Percentiles rank a stretch among this genome's conserved stretches.
Evolutionary conservation across 2,797 vertebrate species (phyloP).

Genomic region (Poeciliopsis paucimaculata): DNA sequence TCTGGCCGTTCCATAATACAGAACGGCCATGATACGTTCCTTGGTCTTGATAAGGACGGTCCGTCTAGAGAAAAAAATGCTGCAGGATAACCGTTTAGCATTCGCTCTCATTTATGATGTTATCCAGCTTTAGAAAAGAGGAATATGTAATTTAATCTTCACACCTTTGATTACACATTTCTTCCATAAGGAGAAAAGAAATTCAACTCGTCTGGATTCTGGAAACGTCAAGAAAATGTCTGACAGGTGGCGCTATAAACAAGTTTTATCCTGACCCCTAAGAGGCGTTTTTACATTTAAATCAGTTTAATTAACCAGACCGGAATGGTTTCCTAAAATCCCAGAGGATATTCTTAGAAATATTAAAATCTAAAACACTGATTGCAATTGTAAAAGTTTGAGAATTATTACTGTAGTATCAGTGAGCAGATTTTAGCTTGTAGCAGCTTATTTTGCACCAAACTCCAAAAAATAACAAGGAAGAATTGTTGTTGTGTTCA

Average conservation of each 20-base stretch:
- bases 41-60: conserved; percentile 18
- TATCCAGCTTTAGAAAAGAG: not conserved
- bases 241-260: not conserved
- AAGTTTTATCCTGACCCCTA: not conserved
- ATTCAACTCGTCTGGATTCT: not conserved
- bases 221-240: not conserved
- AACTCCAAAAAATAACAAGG: not conserved
- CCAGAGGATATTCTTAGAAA: not conserved
- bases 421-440: not conserved
- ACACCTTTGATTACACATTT: not conserved
- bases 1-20: conserved; percentile 32
- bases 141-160: not conserved
- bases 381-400: not conserved
- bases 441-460: not conserved
- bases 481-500: not conserved
- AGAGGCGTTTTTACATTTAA: not conserved
- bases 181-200: not conserved
- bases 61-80: conserved; percentile 20
- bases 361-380: not conserved
- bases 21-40: conserved; percentile 45
- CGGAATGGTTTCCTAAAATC: not conserved
- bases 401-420: not conserved
- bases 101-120: not conserved
- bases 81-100: not conserved
- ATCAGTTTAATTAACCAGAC: not conserved